Evolutionary conservation across 1,140 invertebrate genomes (phyloP), one percentile per base, ranked within the genome.

Genomic region (Sinella curviseta): DNA sequence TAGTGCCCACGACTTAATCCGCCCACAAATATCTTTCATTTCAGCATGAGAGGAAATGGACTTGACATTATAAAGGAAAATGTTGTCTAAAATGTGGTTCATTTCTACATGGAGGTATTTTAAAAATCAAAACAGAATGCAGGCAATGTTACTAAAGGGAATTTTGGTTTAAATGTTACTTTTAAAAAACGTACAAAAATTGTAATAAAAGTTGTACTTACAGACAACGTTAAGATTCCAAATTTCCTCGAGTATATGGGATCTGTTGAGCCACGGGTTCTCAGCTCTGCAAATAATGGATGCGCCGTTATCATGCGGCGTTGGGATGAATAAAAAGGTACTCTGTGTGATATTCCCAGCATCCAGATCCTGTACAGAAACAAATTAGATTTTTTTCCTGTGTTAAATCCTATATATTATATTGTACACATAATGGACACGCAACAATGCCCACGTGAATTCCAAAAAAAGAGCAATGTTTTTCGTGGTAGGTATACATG

Each of bases 171-270:
- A n/a, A n/a, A n/a, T n/a, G n/a, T n/a, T n/a, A n/a, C n/a, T n/a
- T n/a, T n/a, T n/a, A n/a, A n/a, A n/a, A n/a, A n/a, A n/a, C n/a
- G n/a, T n/a, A n/a, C n/a, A n/a, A n/a, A n/a, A n/a, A n/a, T n/a
- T n/a, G n/a, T n/a, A n/a, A n/a, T n/a, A n/a, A n/a, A n/a, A n/a
- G 39, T 12, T 48, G 8, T 48, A 94, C 94, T 95, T 88, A 95
- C 94, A 95, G 78, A 95, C 93, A 83, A 95, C 94, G 87, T 93
- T 91, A 83, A 96, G 92, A 85, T 92, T 93, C 92, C 94, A 94
- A 74, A 92, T 91, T 79, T 93, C 92, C 86, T 96, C 94, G 78
- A 95, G 87, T 84, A 90, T 81, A 20, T 86, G 92, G 77, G 94
- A 90, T 55, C 92, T 91, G 54, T 92, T 93, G 74, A 94, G 92